These are phyloP conservation scores for Ptychoptera albimana DNA, from an alignment of 2,888 invertebrate species.

Conservation along the genomic window DNA sequence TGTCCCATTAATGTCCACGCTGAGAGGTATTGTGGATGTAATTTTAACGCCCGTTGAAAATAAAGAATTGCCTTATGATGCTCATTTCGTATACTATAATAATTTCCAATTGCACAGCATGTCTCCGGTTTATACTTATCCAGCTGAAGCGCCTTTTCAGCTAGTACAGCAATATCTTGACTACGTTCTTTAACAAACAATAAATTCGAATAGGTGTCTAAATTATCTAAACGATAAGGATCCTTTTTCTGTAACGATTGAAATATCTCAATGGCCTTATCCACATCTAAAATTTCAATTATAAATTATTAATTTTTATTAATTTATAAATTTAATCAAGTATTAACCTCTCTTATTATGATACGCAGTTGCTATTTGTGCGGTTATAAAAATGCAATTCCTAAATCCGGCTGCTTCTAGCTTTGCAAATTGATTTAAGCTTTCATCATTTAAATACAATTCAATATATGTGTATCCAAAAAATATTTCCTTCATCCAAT, in stretches of 20 bases:
- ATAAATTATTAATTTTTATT: too few species aligned
- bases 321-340: background rate
- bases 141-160: slow-evolving; percentile 82
- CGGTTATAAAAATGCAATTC: slow-evolving; percentile 74
- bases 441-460: slow-evolving; percentile 78
- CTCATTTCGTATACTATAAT: slow-evolving; percentile 87
- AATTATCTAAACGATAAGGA: slow-evolving; percentile 86
- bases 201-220: slow-evolving; percentile 93
- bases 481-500: slow-evolving; percentile 93
- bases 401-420: slow-evolving; percentile 67
- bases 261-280: slow-evolving; percentile 73
- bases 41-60: slow-evolving; percentile 83
- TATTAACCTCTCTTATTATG: slow-evolving; percentile 73
- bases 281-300: slow-evolving; percentile 50
- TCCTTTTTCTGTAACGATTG: slow-evolving; percentile 69
- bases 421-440: slow-evolving; percentile 63
- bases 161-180: slow-evolving; percentile 81
- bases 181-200: slow-evolving; percentile 86
- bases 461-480: slow-evolving; percentile 80
- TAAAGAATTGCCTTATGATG: slow-evolving; percentile 95
- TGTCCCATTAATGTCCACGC: slow-evolving; percentile 99
- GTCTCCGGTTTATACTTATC: slow-evolving; percentile 96
- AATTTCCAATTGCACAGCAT: slow-evolving; percentile 95
- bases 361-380: slow-evolving; percentile 84
- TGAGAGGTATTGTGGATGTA: slow-evolving; percentile 86